Evolutionary conservation across 2,888 invertebrate genomes (phyloP), one percentile per base, ranked within the genome.

Genomic region (Acanthacorydalis orientalis): DNA sequence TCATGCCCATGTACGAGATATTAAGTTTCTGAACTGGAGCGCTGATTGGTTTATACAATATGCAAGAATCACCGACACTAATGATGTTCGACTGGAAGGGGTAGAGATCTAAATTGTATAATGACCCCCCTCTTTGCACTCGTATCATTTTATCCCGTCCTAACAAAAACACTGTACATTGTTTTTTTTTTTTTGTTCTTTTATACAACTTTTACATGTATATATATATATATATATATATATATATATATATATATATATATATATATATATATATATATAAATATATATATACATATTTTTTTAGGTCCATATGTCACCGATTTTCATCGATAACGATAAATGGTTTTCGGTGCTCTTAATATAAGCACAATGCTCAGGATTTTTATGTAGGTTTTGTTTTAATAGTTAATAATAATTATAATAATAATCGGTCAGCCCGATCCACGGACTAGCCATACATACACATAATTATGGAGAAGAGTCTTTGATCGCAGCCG

Each of bases 111-210:
- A 14, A 14, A n/a, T 37, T 37, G 14, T 37, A 31, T 42, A 42
- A 31, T 12, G 42, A 31, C 23, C 42, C 42, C n/a, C 42, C 16
- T 31, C 16, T 31, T 10, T 12, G 42, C 16, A 42, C 31, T 31
- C 31, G 16, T 10, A 42, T 42, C 31, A 31, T 42, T 42, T 42
- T 38, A 47, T 50, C 33, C 45, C 42, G 46, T 43, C 48, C 51
- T 51, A 51, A 50, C 50, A 49, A 42, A 42, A 42, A 42, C 42
- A 52, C 51, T 46, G 43, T 49, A 49, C 44, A 44, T 31, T 49
- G 10, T 6, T 37, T 37, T 12, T 35, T 34, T 51, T 49, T 49
- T 48, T 47, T 47, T 46, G 45, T 50, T 37, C 37, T 43, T 50
- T 50, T 50, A 50, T 31, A 34, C 23, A 47, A 43, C 49, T 39